These are phyloP conservation scores for Fragum sueziense DNA, from an alignment of 2,888 invertebrate species.

Conservation along the genomic window DNA sequence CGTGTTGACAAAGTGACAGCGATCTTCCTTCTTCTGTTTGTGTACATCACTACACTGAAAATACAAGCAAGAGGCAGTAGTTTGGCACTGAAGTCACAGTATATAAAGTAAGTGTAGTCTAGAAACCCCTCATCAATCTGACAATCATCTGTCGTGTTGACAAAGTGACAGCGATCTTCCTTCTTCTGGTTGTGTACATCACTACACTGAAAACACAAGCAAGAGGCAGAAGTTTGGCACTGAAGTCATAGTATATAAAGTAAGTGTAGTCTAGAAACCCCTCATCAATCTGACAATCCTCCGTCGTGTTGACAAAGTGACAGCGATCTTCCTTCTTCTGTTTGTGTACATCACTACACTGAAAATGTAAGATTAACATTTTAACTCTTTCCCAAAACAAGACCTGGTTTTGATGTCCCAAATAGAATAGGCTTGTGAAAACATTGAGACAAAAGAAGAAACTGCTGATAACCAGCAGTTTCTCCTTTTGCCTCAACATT, in stretches of 20 bases:
- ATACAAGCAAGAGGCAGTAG: slow-evolving; percentile 68
- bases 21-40: slow-evolving; percentile 62
- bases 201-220: slow-evolving; percentile 76
- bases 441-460: too few relatives aligned
- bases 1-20: slow-evolving; percentile 79
- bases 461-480: too few relatives aligned
- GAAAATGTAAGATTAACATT: too few relatives aligned
- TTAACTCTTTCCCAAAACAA: too few relatives aligned
- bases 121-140: slow-evolving; percentile 80
- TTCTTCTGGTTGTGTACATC: slow-evolving; percentile 69
- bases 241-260: slow-evolving; percentile 81
- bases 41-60: slow-evolving; percentile 77
- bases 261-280: slow-evolving; percentile 81
- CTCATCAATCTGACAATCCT: slow-evolving; percentile 79
- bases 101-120: slow-evolving; percentile 80
- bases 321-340: slow-evolving; percentile 71
- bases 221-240: slow-evolving; percentile 61
- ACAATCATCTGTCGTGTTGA: slow-evolving; percentile 78
- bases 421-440: too few relatives aligned
- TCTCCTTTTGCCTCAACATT: too few relatives aligned
- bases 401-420: too few relatives aligned
- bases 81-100: slow-evolving; percentile 77
- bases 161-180: slow-evolving; percentile 78
- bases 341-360: slow-evolving; percentile 78
- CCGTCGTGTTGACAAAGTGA: slow-evolving; percentile 77